Evolutionary conservation across 2,113 vertebrate species (phyloP).

Genomic region (Platanista minor): DNA sequence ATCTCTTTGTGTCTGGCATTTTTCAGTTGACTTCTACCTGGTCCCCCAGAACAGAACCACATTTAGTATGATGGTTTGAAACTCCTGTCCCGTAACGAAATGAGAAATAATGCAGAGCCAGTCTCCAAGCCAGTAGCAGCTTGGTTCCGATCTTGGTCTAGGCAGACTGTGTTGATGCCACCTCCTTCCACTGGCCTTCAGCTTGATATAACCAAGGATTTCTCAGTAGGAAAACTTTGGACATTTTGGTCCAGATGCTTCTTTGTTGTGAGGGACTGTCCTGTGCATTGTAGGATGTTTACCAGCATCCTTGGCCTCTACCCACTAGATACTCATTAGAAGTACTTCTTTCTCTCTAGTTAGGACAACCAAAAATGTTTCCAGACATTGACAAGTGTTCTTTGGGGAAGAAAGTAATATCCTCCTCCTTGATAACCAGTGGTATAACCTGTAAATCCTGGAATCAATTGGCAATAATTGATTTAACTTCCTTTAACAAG

Average conservation of each 20-base stretch:
- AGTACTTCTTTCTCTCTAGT: neutral
- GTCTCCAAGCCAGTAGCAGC: neutral
- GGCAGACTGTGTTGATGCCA: neutral
- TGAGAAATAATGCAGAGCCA: neutral
- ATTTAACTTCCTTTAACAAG: slow-evolving; percentile 21
- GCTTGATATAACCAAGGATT: neutral
- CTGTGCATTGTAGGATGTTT: neutral
- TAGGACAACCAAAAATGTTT: neutral
- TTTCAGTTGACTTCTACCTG: slow-evolving; percentile 1
- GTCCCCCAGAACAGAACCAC: neutral
- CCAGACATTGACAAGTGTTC: neutral
- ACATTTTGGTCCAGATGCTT: neutral
- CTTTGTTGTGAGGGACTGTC: neutral
- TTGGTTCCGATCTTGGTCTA: neutral
- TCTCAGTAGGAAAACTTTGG: neutral
- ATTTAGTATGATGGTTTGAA: neutral
- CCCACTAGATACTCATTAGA: neutral
- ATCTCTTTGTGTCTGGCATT: neutral
- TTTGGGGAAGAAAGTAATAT: neutral
- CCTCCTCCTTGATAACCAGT: neutral
- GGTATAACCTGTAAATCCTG: neutral
- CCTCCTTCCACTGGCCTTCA: neutral
- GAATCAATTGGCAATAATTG: neutral
- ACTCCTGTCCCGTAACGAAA: neutral
- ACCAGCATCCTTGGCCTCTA: neutral